Base-by-base conservation (phyloP, 2,113 vertebrate species). In the Melanocharis versteri region DNA sequence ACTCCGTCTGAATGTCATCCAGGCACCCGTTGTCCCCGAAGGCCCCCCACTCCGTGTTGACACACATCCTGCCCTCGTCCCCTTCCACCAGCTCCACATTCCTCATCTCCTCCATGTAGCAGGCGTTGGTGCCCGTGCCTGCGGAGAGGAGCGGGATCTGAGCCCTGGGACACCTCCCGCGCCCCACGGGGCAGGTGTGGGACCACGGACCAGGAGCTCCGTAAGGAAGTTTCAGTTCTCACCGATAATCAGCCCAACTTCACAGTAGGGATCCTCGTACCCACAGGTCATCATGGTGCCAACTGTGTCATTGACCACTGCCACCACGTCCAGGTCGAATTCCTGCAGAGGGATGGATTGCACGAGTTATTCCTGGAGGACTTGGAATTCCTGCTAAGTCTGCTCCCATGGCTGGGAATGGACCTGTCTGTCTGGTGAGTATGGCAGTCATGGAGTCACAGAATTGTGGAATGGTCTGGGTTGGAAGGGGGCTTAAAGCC, bases 261-360 rank as follows among this genome's bases (percentile, higher is more conserved):
- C 99, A 78, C 99, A 99, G 8, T 97, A 94, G 1, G 99, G 99
- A 91, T 99, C 99, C 92, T 99, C 99, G 1, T 99, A 99, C 17
- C 98, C 98, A 27, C 99, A 99, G 30, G 99, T 99, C 99, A 99
- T 99, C 99, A 99, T 99, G 22, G 99, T 99, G 64, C 99, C 99
- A 2, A 99, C 99, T 0, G 99, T 99, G 97, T 99, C 99, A 1
- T 99, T 99, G 33, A 99, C 99, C 84, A 99, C 97, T 0, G 99
- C 99, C 1, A 99, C 99, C 84, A 99, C 99, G 1, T 99, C 99
- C 96, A 99, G 95, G 93, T 99, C 98, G 31, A 99, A 99, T 69
- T 99, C 99, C 99, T 99, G 90, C 23, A 14, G n/a, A 76, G 53
- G 57, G 48, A 37, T 11, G 66, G 73, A 68, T 56, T 12, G 21